Conservation (phyloP, 1,140 invertebrate genomes). For the Colletes gigas region DNA sequence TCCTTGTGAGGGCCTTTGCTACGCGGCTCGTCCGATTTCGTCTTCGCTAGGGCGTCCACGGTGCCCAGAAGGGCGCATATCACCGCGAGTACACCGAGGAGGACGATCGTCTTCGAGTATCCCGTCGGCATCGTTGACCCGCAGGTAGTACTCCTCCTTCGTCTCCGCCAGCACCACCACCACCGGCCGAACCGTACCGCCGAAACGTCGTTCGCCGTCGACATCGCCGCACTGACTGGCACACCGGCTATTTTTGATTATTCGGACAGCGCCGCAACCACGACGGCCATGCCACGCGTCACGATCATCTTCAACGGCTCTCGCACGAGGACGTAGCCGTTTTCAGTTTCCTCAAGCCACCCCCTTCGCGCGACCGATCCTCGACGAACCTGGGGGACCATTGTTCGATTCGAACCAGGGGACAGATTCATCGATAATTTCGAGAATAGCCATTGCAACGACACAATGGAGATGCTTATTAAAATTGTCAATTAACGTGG, state of each 20-base stretch:
- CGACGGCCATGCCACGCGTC: constrained; percentile 27
- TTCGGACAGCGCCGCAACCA: constrained; percentile 61
- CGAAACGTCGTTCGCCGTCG: constrained; percentile 81
- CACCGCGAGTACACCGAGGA: constrained; percentile 53
- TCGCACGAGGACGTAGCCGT: constrained; percentile 14
- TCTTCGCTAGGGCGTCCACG: constrained; percentile 57
- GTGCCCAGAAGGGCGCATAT: constrained; percentile 50
- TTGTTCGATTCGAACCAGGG: too few species aligned
- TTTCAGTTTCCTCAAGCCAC: constrained; percentile 30
- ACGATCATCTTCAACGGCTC: background rate
- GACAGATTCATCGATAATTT: too few species aligned
- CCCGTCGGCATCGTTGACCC: constrained; percentile 52
- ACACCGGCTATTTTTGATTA: constrained; percentile 73
- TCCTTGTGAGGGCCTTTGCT: constrained; percentile 73
- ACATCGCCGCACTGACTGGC: constrained; percentile 81
- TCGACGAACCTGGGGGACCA: too few species aligned
- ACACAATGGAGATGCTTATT: too few species aligned
- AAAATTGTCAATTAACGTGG: too few species aligned
- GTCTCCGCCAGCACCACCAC: constrained; percentile 71
- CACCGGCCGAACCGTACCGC: constrained; percentile 74
- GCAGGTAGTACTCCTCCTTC: constrained; percentile 60
- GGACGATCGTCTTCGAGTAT: constrained; percentile 53
- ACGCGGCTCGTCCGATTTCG: constrained; percentile 70
- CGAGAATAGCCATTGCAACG: too few species aligned
- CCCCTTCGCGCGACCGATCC: background rate